Conservation (phyloP, 30 jellyfish, hydroid and myxozoan species). For the Chrysaora quinquecirrha region DNA sequence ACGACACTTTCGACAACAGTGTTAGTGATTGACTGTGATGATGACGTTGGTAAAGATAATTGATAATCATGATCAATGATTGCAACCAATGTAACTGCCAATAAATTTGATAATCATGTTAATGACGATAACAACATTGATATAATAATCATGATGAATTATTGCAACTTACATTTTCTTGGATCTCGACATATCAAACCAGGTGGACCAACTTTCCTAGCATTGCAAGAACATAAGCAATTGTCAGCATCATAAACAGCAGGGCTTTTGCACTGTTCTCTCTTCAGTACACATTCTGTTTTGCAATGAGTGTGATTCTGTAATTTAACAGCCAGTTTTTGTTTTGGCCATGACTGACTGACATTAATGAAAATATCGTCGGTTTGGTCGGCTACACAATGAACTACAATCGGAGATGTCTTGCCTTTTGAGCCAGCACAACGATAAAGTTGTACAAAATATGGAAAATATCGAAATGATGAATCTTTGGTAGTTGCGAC, state of each 20-base stretch:
- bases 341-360: neutral
- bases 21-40: too few relatives aligned
- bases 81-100: too few relatives aligned
- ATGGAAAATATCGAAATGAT: conserved; percentile 22
- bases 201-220: conserved; percentile 11
- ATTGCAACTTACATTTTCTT: too few relatives aligned
- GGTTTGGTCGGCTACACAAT: conserved; percentile 13
- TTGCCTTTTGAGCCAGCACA: conserved; percentile 15
- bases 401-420: conserved; percentile 25
- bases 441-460: conserved; percentile 28
- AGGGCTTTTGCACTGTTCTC: conserved; percentile 15
- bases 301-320: conserved; percentile 64
- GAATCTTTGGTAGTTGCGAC: neutral
- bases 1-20: too few relatives aligned
- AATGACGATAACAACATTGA: too few relatives aligned
- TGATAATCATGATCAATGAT: too few relatives aligned
- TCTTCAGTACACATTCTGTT: conserved; percentile 53
- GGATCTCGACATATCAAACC: conserved; percentile 32
- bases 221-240: neutral
- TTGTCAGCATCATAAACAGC: conserved; percentile 8
- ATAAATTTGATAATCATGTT: too few relatives aligned
- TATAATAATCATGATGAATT: too few relatives aligned
- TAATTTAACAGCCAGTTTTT: neutral
- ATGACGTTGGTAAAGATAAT: too few relatives aligned
- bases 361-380: neutral